Evolutionary conservation across 2,113 vertebrate species (phyloP).

Genomic region (Myotis davidii): DNA sequence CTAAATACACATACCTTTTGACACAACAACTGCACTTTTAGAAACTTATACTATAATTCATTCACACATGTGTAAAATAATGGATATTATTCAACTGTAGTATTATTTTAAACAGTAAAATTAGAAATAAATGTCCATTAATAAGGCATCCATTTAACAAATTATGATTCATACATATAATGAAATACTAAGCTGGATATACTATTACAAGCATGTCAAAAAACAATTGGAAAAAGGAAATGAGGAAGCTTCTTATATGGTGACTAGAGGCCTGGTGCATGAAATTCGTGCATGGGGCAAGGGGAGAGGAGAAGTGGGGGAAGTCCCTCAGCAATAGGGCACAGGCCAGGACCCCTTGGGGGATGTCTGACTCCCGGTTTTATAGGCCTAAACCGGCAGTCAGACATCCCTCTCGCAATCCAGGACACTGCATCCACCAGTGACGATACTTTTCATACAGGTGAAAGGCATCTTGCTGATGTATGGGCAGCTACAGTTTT

Average conservation of each 20-base stretch:
- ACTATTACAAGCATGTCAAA: conserved; percentile 3
- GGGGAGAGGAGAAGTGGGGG: too few relatives aligned
- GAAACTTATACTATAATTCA: conserved; percentile 26
- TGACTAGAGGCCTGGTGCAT: too few relatives aligned
- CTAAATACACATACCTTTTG: background rate
- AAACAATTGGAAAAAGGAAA: background rate
- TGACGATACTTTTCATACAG: too few relatives aligned
- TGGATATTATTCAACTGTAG: background rate
- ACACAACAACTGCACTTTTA: background rate
- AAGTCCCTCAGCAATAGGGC: too few relatives aligned
- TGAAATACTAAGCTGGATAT: background rate
- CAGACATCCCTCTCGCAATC: too few relatives aligned
- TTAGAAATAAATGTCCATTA: background rate
- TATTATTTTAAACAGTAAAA: conserved; percentile 30
- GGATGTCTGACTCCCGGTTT: too few relatives aligned
- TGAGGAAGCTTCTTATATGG: background rate
- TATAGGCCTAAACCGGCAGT: too few relatives aligned
- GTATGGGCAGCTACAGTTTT: too few relatives aligned
- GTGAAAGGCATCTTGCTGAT: too few relatives aligned
- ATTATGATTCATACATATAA: background rate
- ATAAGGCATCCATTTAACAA: conserved; percentile 1
- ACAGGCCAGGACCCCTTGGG: too few relatives aligned
- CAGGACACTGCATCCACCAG: too few relatives aligned
- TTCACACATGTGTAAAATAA: background rate
- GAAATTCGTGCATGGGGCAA: too few relatives aligned